These are phyloP conservation scores for Tadarida brasiliensis DNA, from an alignment of 2,797 vertebrate genomes.

Conservation along the genomic window DNA sequence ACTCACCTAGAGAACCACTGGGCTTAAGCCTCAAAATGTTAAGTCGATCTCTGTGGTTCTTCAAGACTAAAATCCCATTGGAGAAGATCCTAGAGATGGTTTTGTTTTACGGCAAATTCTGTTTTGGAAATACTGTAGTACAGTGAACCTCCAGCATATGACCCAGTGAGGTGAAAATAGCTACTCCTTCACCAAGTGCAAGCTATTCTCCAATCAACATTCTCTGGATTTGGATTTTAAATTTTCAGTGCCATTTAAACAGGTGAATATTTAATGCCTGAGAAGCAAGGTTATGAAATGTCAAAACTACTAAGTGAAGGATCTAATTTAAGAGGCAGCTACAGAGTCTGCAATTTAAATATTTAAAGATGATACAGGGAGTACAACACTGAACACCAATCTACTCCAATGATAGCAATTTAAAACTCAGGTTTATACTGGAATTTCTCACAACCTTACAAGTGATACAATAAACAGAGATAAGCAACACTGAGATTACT, in stretches of 20 bases:
- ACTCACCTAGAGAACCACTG: not conserved
- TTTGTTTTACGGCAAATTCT: constrained; percentile 38
- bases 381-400: constrained; percentile 76
- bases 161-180: not conserved
- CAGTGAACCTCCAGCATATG: not conserved
- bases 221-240: constrained; percentile 67
- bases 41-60: constrained; percentile 24
- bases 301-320: constrained; percentile 79
- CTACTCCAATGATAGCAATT: constrained; percentile 75
- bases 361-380: constrained; percentile 81
- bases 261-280: constrained; percentile 80
- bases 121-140: constrained; percentile 51
- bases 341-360: constrained; percentile 82
- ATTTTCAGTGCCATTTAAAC: constrained; percentile 78
- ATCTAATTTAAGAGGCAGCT: constrained; percentile 76
- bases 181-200: not conserved
- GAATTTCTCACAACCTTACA: constrained; percentile 77
- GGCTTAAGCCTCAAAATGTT: not conserved
- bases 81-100: not conserved
- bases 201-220: constrained; percentile 27
- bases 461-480: constrained; percentile 70
- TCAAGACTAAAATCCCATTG: constrained; percentile 48
- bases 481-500: constrained; percentile 58
- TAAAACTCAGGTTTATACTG: constrained; percentile 77
- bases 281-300: constrained; percentile 77